Evolutionary conservation across 1,140 invertebrate species (phyloP), one percentile per base, ranked within the genome.

Genomic region (Dendroctonus ponderosae): DNA sequence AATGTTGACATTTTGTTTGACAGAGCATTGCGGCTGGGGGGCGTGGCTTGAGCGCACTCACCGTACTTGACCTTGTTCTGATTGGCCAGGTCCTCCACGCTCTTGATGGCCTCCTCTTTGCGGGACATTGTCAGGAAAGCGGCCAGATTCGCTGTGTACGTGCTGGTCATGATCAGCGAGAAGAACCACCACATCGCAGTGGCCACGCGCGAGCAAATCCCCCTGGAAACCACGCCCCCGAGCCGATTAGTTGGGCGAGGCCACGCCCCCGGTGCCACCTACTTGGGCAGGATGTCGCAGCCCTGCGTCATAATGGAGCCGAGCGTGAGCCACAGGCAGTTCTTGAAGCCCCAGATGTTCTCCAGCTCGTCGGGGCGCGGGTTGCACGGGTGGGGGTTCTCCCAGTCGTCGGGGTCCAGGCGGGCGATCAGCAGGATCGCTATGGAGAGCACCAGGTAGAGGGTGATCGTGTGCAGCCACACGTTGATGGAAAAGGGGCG

Each of bases 111-210:
- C 43, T 87, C 86, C 5, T 90, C 89, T 82, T 94, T 88, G 42
- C 90, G 82, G 7, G 91, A 91, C 14, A 91, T 89, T 0, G 96
- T 97, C 40, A 99, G 81, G 71, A 96, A 98, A 7, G 96, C 96
- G 5, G 96, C 95, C 62, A 98, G 82, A 81, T 97, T 97, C 7
- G 96, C 96, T 0, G 96, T 98, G 77, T 98, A 98, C 0, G 94
- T 96, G 7, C 94, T 95, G 9, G 95, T 91, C 81, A 98, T 94
- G 72, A 98, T 97, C 9, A 98, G 82, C 0, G 92, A 91, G 75
- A 97, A 98, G 75, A 97, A 96, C 93, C 93, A 97, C 94, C 95
- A 98, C 84, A 91, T 93, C 0, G 89, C 90, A 11, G 89, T 86
- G 0, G 91, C 86, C 79, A 92, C 86, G 15, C 93, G 82, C 5